Conservation (phyloP, 2,113 vertebrate genomes). For the Axis porcinus region DNA sequence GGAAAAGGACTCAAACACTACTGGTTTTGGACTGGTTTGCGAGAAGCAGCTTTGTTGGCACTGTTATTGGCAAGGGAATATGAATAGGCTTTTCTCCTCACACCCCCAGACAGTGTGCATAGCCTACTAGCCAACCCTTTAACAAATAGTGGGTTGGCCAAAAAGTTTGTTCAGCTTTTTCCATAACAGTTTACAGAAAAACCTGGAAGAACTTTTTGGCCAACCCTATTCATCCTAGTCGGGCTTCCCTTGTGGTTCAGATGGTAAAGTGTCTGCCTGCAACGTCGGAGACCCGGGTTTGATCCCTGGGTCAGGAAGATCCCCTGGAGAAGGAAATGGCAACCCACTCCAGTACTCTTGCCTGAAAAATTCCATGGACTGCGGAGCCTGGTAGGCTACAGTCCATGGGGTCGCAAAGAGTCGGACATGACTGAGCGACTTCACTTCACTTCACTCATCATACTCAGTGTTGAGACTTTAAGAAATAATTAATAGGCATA, state of each 20-base stretch:
- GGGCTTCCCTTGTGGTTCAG: too few relatives aligned
- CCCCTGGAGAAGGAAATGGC: too few relatives aligned
- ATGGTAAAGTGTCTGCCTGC: too few relatives aligned
- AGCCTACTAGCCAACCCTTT: not conserved
- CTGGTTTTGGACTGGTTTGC: not conserved
- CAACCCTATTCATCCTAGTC: not conserved
- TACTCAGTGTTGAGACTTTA: not conserved
- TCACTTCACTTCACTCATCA: not conserved
- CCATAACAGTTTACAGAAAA: not conserved
- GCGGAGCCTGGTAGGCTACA: too few relatives aligned
- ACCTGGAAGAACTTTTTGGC: not conserved
- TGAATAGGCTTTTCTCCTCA: constrained; percentile 2
- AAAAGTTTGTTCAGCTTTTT: not conserved
- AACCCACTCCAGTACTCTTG: too few relatives aligned
- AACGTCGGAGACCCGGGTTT: too few relatives aligned
- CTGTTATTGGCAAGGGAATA: not conserved
- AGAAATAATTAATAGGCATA: not conserved
- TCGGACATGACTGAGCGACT: too few relatives aligned
- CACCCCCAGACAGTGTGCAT: not conserved
- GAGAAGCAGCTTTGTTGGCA: not conserved
- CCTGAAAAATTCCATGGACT: too few relatives aligned
- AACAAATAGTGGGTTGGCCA: not conserved
- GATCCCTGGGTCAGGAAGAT: too few relatives aligned
- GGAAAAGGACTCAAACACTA: not conserved
- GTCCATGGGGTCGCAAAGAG: too few relatives aligned